phyloP scores from a whole-genome alignment of 2,888 invertebrate species.

The Sympetrum striolatum region DNA sequence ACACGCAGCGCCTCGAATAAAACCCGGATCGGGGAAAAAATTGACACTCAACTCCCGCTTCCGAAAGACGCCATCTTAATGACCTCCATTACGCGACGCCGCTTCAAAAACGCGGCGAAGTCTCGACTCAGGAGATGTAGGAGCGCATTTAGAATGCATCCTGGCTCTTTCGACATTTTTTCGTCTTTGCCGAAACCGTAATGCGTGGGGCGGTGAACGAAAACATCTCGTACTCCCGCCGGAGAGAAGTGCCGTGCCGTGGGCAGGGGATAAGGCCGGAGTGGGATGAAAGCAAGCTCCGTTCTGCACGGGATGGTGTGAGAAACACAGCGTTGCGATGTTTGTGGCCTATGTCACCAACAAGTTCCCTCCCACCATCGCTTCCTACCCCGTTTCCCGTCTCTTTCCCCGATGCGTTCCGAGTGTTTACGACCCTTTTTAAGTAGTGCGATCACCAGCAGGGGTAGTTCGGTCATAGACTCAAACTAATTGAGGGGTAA shows the following conservation, averaged over 20 bases:
- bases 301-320: background rate
- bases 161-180: background rate
- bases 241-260: background rate
- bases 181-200: background rate
- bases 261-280: background rate
- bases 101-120: background rate
- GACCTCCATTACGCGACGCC: background rate
- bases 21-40: no score
- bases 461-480: background rate
- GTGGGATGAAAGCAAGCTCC: background rate
- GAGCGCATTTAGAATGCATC: background rate
- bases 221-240: background rate
- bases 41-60: background rate
- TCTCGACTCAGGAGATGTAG: background rate
- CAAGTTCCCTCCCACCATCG: background rate
- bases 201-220: background rate
- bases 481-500: background rate
- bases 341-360: background rate
- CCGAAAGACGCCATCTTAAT: background rate
- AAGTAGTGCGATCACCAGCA: background rate
- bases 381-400: background rate
- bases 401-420: background rate
- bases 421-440: background rate
- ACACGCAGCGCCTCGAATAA: background rate
- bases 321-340: background rate